Evolutionary conservation across 2,113 vertebrate genomes (phyloP), one percentile per base, ranked within the genome.

Genomic region (Pluvialis apricaria): DNA sequence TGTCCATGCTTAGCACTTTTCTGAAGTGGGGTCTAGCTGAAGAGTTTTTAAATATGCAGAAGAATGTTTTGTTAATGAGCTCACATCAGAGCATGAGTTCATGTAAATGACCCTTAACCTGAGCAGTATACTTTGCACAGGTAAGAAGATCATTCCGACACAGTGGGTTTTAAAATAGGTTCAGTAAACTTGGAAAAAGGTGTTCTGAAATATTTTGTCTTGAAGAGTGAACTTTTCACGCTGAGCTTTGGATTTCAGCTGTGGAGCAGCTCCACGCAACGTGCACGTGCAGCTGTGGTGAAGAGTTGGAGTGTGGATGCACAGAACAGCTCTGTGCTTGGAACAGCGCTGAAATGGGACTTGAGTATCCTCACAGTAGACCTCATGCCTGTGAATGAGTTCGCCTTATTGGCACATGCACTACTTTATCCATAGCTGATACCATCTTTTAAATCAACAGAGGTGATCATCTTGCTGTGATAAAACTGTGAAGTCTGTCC

Each of bases 321-420:
- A n/a, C n/a, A n/a, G n/a, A n/a, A n/a, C n/a, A n/a, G n/a, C n/a
- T n/a, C n/a, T n/a, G n/a, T n/a, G n/a, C n/a, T n/a, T n/a, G n/a
- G n/a, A n/a, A n/a, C n/a, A n/a, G n/a, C n/a, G n/a, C n/a, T n/a
- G n/a, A n/a, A n/a, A n/a, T n/a, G n/a, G n/a, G n/a, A n/a, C n/a
- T n/a, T n/a, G n/a, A n/a, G n/a, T n/a, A n/a, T n/a, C n/a, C n/a
- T n/a, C n/a, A n/a, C n/a, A n/a, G n/a, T n/a, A n/a, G n/a, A n/a
- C n/a, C n/a, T n/a, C n/a, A n/a, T n/a, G n/a, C n/a, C n/a, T n/a
- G n/a, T n/a, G n/a, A 60, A 79, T 92, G 91, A 15, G 42, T 87
- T 97, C 97, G 86, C 97, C 95, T 66, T 82, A 15, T 25, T 81
- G 92, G 86, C 66, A 87, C 32, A 7, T 80, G 68, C 85, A 84